Evolutionary conservation across 2,888 invertebrate genomes (phyloP).

Genomic region (Fissipunctia ypsillon): DNA sequence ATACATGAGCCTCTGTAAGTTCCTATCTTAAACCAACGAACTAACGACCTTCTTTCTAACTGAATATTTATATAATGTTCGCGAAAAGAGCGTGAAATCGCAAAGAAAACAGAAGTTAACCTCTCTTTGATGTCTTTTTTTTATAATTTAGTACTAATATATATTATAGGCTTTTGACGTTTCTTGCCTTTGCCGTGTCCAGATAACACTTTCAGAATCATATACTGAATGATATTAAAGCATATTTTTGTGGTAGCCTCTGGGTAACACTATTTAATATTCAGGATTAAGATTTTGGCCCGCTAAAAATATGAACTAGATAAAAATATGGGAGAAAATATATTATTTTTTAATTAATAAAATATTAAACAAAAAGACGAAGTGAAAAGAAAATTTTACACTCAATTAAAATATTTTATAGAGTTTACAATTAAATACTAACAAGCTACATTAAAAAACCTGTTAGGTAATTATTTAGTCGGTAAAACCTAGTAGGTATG

Average conservation of each 20-base stretch:
- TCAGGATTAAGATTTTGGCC: constrained; percentile 13
- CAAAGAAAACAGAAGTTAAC: constrained; percentile 70
- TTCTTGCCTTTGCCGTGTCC: constrained; percentile 5
- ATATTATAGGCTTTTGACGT: constrained; percentile 26
- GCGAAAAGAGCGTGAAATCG: constrained; percentile 69
- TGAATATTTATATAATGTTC: constrained; percentile 70
- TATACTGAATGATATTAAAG: constrained; percentile 38
- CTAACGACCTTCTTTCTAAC: constrained; percentile 64
- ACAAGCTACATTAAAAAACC: too few relatives aligned
- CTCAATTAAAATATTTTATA: background rate
- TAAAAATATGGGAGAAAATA: background rate
- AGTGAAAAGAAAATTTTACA: background rate
- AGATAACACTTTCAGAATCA: constrained; percentile 20
- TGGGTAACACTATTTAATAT: constrained; percentile 15
- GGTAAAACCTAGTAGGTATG: too few relatives aligned
- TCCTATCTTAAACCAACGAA: constrained; percentile 35
- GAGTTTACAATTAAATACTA: background rate
- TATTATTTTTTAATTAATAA: background rate
- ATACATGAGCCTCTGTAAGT: constrained; percentile 9
- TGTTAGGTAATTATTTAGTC: too few relatives aligned
- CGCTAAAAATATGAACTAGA: constrained; percentile 13
- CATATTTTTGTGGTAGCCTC: constrained; percentile 15
- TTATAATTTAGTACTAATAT: constrained; percentile 66
- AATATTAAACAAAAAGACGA: background rate
- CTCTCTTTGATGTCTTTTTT: constrained; percentile 69